These are phyloP conservation scores for Astreopora myriophthalma DNA, from an alignment of 64 coral and sea anemone species.

Conservation along the genomic window DNA sequence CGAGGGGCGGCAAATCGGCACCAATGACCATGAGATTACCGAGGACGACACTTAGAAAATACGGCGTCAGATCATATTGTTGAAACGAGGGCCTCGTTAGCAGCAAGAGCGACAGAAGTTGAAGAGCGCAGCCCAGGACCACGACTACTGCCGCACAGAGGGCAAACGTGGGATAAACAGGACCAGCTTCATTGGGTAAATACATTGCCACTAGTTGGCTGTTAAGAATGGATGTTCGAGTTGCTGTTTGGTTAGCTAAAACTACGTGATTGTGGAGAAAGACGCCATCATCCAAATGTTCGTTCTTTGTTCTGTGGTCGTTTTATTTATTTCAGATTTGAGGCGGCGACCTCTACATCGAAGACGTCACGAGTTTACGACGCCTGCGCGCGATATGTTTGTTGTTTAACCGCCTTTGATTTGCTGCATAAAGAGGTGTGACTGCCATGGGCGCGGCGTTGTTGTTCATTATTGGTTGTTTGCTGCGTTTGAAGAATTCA, in stretches of 20 bases:
- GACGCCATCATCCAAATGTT: too few species aligned
- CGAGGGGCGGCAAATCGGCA: neutral
- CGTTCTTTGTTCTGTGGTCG: neutral
- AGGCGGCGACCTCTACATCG: neutral
- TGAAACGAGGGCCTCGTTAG: neutral
- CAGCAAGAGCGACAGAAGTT: neutral
- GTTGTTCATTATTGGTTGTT: too few species aligned
- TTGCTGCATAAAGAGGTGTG: too few species aligned
- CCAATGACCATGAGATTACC: neutral
- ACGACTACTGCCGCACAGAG: neutral
- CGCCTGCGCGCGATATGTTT: too few species aligned
- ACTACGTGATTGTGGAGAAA: neutral
- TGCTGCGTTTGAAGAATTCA: too few species aligned
- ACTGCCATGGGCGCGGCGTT: too few species aligned
- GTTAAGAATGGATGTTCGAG: too few species aligned
- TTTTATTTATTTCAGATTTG: neutral
- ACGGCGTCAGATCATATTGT: slow-evolving; percentile 1
- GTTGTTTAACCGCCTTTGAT: too few species aligned
- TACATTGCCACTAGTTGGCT: neutral
- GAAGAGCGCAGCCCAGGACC: neutral
- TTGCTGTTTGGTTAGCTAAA: neutral
- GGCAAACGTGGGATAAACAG: neutral
- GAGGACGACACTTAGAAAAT: neutral
- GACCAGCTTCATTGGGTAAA: neutral
- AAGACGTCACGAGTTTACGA: too few species aligned